A percentile compares a stretch with the other conserved stretches of the same genome.
Conservation (phyloP, 2,797 vertebrate genomes). For the Galago senegalensis region DNA sequence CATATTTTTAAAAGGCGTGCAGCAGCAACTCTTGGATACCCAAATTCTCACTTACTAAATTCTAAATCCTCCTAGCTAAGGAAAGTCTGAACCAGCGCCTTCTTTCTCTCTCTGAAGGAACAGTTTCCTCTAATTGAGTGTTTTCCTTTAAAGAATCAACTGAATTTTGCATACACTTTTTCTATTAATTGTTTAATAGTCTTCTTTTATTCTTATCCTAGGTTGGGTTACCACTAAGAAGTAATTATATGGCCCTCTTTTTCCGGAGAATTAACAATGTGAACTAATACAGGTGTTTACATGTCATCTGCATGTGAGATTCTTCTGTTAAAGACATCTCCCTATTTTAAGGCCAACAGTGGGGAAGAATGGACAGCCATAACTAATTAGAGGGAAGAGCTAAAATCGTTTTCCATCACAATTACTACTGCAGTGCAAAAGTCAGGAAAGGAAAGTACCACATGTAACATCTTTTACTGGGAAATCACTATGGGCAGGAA, state of each 20-base stretch:
- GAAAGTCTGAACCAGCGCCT: not conserved
- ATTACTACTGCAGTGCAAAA: not conserved
- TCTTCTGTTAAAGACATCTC: not conserved
- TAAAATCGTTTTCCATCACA: not conserved
- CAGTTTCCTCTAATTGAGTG: not conserved
- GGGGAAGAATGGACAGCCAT: too few species aligned
- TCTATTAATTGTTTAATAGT: not conserved
- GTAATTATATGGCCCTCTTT: not conserved
- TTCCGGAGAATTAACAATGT: not conserved
- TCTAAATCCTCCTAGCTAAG: not conserved
- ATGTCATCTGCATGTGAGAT: not conserved
- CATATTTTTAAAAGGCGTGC: not conserved
- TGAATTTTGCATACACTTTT: not conserved
- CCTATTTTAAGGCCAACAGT: not conserved
- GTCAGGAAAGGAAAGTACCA: not conserved
- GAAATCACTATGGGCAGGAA: not conserved
- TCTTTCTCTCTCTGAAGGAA: not conserved
- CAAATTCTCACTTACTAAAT: slow-evolving; percentile 17
- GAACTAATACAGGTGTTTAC: not conserved
- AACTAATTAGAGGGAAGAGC: too few species aligned
- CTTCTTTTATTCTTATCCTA: slow-evolving; percentile 7
- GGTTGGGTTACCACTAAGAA: not conserved
- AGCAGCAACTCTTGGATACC: slow-evolving; percentile 7
- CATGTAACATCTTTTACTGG: not conserved
- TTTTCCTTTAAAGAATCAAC: slow-evolving; percentile 27